Evolutionary conservation across 64 coral and sea anemone species (phyloP), one percentile per base, ranked within the genome.

Genomic region (Dendrophyllia cribrosa): DNA sequence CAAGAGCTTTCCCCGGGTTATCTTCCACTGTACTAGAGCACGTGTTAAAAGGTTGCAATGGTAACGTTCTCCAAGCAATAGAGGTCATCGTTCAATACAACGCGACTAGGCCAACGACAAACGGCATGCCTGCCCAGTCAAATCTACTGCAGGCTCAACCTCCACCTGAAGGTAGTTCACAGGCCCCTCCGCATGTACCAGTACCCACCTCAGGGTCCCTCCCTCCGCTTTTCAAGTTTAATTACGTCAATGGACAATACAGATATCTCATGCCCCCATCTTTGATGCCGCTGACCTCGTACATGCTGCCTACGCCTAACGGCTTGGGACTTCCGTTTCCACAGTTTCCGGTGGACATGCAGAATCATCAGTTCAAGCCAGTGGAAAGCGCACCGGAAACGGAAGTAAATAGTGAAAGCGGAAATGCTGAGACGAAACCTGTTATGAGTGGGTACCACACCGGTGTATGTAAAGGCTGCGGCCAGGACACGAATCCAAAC

Each of bases 41-140:
- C 45, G 93, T 98, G 20, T 61, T 98, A 0, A 93, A 98, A 87
- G 96, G 96, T 13, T 98, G 96, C 10, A 95, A 75, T 23, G 94
- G 96, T 3, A 98, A 98, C 59, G 90, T 98, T 19, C 79, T 98
- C n/a, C 96, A 98, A 48, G 96, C 96, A 19, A 96, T 98, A 53
- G 90, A 98, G 76, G 87, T 98, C n/a, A 95, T 98, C 26, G 92
- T 94, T 5, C 92, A 97, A 21, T 97, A 90, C 23, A 86, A 89
- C 13, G 79, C 43, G 4, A 84, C 19, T 11, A 48, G 45, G 24
- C 60, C 80, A 1, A 7, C 12, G 16, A 67, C 80, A 24, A 84
- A 84, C 14, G 80, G 80, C 20, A 23, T 84, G 2, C 43, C 67
- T 50, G 80, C 45, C 13, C 60, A 84, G 9, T n/a, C 45, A 43